phyloP scores from a whole-genome alignment of 1,140 invertebrate species.

The Drosophila subpulchrella region DNA sequence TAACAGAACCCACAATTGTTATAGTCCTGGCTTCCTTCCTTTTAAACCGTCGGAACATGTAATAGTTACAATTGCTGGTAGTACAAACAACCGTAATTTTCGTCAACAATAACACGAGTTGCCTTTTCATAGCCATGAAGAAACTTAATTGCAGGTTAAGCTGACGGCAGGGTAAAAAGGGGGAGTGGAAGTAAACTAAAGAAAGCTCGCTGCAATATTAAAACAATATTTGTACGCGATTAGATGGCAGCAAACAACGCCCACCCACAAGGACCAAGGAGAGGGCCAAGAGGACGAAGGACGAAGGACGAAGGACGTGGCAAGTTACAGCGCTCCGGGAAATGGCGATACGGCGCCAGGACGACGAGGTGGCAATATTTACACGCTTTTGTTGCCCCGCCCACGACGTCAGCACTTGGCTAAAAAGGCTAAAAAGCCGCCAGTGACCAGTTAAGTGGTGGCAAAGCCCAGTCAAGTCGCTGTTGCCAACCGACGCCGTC shows the following conservation, averaged over 20 bases:
- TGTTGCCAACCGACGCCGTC: slow-evolving; percentile 15
- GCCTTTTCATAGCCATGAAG: slow-evolving; percentile 31
- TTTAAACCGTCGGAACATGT: slow-evolving; percentile 19
- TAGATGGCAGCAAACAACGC: slow-evolving; percentile 45
- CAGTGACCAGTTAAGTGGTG: slow-evolving; percentile 58
- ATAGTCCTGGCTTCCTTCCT: slow-evolving; percentile 12
- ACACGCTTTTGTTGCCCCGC: slow-evolving; percentile 57
- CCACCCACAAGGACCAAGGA: slow-evolving; percentile 8
- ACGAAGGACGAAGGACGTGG: slow-evolving; percentile 29
- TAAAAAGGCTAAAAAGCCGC: slow-evolving; percentile 48
- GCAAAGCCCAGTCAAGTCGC: slow-evolving; percentile 45
- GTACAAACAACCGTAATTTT: slow-evolving; percentile 73
- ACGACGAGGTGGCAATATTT: slow-evolving; percentile 69
- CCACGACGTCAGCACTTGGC: slow-evolving; percentile 34
- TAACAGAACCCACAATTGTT: slow-evolving; percentile 55
- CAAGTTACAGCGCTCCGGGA: slow-evolving; percentile 46
- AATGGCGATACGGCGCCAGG: slow-evolving; percentile 65
- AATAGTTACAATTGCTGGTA: slow-evolving; percentile 69
- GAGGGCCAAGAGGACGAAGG: slow-evolving; percentile 11
- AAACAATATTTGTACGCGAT: slow-evolving; percentile 73
- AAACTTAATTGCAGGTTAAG: slow-evolving; percentile 74
- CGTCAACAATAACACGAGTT: slow-evolving; percentile 49
- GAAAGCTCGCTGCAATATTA: slow-evolving; percentile 58
- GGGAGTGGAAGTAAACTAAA: slow-evolving; percentile 9
- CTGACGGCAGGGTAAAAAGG: slow-evolving; percentile 13